Base-by-base conservation (phyloP, 2,888 invertebrate species). In the Calameuta filiformis region DNA sequence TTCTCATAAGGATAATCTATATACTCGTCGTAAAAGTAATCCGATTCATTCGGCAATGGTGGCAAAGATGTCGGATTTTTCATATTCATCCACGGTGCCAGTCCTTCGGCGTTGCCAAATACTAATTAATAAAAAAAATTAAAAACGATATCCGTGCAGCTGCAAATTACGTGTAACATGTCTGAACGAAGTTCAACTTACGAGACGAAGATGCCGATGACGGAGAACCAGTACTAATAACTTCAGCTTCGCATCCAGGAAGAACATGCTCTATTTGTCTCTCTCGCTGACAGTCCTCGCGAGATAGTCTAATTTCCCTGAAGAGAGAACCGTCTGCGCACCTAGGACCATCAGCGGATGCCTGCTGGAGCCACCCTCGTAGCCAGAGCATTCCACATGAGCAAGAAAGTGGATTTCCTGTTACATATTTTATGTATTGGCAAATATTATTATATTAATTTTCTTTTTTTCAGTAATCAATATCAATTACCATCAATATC, bases 331-430 rank as follows among this genome's bases (percentile, higher is more conserved):
- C 97, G 87, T 97, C 96, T 35, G 94, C 94, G 89, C 97, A 97
- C 87, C 94, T 94, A 9, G 97, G 97, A 4, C 97, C 97, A 11
- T 95, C 93, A 4, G 94, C 93, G 35, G 95, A 94, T 0, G 95
- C 94, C 90, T 97, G 96, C 81, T 95, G 94, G 35, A 97, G 91
- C 97, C 97, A 97, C 4, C 95, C 95, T 85, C 96, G 94, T 3
- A 97, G 92, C 97, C 97, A 97, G 77, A 96, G 93, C 90, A 97
- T 94, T 81, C 95, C 95, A 88, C 97, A 97, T 75, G 96, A 95
- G 89, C 97, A 97, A 34, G 94, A 93, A 81, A 98, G 92, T 1
- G 97, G 97, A 92, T 97, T 98, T 56, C 96, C 97, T 97, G 91
- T 81, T 92, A 79, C 37, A 69, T 76, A 76, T 15, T 30, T 76